Evolutionary conservation across 2,888 invertebrate genomes (phyloP).

Genomic region (Orthonevra nobilis): DNA sequence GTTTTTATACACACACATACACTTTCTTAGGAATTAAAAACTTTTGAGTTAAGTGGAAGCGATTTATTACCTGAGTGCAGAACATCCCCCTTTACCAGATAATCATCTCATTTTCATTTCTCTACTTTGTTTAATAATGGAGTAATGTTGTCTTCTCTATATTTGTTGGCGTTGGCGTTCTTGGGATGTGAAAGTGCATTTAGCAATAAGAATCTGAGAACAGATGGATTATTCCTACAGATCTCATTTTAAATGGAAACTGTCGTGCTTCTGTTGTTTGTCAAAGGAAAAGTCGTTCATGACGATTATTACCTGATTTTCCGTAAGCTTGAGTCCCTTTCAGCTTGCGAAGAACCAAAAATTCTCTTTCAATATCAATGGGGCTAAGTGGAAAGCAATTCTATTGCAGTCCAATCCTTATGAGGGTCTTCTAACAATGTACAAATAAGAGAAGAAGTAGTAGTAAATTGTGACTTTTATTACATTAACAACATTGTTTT

Average conservation of each 20-base stretch:
- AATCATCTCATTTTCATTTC: constrained; percentile 32
- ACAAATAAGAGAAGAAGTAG: too few species aligned
- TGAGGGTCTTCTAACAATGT: too few species aligned
- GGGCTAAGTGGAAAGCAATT: too few species aligned
- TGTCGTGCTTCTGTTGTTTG: constrained; percentile 24
- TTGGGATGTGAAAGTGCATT: constrained; percentile 23
- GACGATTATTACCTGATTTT: too few species aligned
- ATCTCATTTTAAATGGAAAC: constrained; percentile 24
- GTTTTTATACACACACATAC: constrained; percentile 27
- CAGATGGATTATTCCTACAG: constrained; percentile 3
- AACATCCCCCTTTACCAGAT: constrained; percentile 47
- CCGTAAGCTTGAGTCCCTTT: too few species aligned
- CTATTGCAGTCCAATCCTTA: too few species aligned
- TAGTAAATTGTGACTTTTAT: too few species aligned
- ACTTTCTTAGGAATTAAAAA: constrained; percentile 45
- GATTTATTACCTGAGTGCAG: constrained; percentile 46
- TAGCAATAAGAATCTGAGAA: constrained; percentile 12
- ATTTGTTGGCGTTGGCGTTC: neutral
- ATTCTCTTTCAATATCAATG: too few species aligned
- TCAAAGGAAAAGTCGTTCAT: too few species aligned
- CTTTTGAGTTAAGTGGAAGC: constrained; percentile 38
- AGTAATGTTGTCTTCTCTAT: constrained; percentile 9
- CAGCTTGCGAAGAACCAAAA: too few species aligned
- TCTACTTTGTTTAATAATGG: constrained; percentile 36
- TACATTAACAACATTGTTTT: too few species aligned